Conservation (phyloP, 2,888 invertebrate species). For the Eupithecia abbreviata region DNA sequence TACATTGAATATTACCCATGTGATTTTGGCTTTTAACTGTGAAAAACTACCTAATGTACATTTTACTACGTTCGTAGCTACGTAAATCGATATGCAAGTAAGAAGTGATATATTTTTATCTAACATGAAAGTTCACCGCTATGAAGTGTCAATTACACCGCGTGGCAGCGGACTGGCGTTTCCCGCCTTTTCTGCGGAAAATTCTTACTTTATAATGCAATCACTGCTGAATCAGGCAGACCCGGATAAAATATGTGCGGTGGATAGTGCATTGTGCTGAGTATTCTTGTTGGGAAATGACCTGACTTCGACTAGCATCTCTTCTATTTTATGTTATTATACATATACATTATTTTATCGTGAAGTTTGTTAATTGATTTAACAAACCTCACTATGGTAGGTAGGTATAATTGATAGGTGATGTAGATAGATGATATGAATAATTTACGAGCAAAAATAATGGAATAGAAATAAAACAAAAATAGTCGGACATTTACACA, state of each 20-base stretch:
- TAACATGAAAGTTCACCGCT: conserved; percentile 1
- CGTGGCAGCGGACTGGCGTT: conserved; percentile 13
- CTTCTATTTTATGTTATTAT: not conserved
- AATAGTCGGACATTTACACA: too few species aligned
- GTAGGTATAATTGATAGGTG: too few species aligned
- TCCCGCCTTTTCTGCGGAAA: conserved; percentile 14
- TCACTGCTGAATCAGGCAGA: conserved; percentile 26
- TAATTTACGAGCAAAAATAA: too few species aligned
- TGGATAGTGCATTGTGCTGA: conserved; percentile 12
- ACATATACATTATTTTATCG: too few species aligned
- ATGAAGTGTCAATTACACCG: conserved; percentile 11
- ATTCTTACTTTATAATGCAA: conserved; percentile 37
- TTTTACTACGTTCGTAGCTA: not conserved
- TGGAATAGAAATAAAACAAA: too few species aligned
- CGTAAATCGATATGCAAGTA: not conserved
- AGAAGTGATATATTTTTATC: not conserved
- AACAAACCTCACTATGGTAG: too few species aligned
- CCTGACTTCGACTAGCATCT: not conserved
- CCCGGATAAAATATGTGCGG: conserved; percentile 29
- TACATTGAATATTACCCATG: not conserved
- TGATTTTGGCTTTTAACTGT: too few species aligned
- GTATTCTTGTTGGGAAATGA: not conserved
- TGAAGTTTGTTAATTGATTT: too few species aligned
- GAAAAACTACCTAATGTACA: too few species aligned
- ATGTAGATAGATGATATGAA: too few species aligned